Evolutionary conservation across 92 coral and sea anemone genomes (phyloP), one percentile per base, ranked within the genome.

Genomic region (Actinernus sp.): DNA sequence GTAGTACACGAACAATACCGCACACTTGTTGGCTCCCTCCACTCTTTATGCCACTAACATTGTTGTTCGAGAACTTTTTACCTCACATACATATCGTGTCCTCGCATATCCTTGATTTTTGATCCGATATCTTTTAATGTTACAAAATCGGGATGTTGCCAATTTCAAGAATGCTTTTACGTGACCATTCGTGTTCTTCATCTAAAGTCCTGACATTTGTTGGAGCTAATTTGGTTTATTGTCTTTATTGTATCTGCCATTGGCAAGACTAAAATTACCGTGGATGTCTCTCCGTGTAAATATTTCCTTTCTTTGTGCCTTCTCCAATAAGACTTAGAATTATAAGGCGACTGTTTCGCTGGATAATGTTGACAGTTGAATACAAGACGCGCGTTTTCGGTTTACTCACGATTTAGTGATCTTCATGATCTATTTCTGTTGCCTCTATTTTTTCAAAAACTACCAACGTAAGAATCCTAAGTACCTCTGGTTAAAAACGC

Each of bases 311-410:
- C 21, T 17, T 45, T 45, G 52, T 18, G 5, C 41, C 8, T 34
- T 8, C 22, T 45, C 52, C 18, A 23, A 23, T 45, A 12, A 45
- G 8, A 7, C 22, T 23, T 45, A 17, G 21, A 17, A 17, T 45
- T 45, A 7, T 17, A 9, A 17, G 52, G 10, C 22, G 17, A 45
- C 21, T 45, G 12, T 43, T 41, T 17, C 27, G 14, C 26, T 0
- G 52, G 21, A 14, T 41, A 26, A 4, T 45, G 70, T 44, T 70
- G 78, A 70, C 78, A 70, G 78, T 70, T 70, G 55, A 33, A 39
- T 24, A 34, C 21, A 13, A 23, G 40, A 27, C 67, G 22, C 67
- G 67, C 51, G 23, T 26, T 20, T 20, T 20, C 30, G 21, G 67
- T 4, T 41, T 27, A 32, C 44, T 3, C 6, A 30, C 43, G 45